Conservation (phyloP, 2,888 invertebrate genomes). For the Harmothoe impar region DNA sequence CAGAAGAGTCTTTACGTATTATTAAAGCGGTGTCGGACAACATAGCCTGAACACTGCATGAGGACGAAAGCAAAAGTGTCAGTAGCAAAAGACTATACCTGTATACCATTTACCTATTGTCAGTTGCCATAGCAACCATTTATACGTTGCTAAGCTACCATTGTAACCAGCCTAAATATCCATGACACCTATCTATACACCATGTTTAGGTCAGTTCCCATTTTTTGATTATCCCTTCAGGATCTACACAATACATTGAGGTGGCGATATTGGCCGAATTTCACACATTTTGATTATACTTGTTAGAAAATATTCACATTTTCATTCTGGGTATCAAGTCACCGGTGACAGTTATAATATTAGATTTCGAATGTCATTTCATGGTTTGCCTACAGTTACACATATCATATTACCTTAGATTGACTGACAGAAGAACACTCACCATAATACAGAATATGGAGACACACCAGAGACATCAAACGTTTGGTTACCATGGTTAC, state of each 20-base stretch:
- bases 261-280: neutral
- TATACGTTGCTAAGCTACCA: neutral
- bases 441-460: conserved; percentile 58
- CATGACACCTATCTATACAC: conserved; percentile 1
- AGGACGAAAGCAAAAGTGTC: neutral
- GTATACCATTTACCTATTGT: neutral
- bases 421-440: conserved; percentile 34
- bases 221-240: neutral
- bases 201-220: neutral
- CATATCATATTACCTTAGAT: conserved; percentile 45
- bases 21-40: neutral
- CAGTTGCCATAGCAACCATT: neutral
- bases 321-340: conserved; percentile 26
- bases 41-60: neutral
- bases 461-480: conserved; percentile 51
- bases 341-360: conserved; percentile 9
- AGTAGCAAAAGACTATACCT: conserved; percentile 11
- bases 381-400: conserved; percentile 30
- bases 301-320: conserved; percentile 32
- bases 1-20: neutral
- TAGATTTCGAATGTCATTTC: neutral
- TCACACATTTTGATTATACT: neutral
- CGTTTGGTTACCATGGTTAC: conserved; percentile 51
- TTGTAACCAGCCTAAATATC: neutral
- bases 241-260: too few species aligned